These are phyloP conservation scores for Corythornis vintsioides DNA, from an alignment of 2,113 vertebrate species.

Conservation along the genomic window DNA sequence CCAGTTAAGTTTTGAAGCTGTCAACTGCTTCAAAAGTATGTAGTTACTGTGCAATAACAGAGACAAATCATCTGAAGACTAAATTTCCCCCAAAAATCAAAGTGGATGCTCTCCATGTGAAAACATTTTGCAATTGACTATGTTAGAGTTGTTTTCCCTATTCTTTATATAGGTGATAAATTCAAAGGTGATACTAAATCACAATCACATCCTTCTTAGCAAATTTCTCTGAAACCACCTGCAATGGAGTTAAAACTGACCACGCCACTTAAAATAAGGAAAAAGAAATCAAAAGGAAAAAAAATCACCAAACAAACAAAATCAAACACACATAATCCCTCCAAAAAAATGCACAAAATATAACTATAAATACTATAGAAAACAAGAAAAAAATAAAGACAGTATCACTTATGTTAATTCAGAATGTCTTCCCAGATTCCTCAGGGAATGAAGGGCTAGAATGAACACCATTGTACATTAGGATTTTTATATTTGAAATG, in stretches of 20 bases:
- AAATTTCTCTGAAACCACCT: background rate
- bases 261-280: background rate
- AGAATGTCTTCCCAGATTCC: too few species aligned
- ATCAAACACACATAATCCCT: too few species aligned
- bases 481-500: background rate
- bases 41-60: background rate
- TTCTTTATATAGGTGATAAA: background rate
- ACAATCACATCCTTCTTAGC: background rate
- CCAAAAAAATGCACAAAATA: background rate
- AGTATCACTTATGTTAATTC: background rate
- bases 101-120: background rate
- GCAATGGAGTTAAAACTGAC: background rate
- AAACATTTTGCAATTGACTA: background rate
- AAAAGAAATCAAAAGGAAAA: too few species aligned
- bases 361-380: background rate
- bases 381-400: background rate
- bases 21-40: background rate
- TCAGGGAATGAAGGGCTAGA: background rate
- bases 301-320: too few species aligned
- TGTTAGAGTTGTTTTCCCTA: background rate
- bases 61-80: background rate
- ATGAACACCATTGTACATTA: background rate
- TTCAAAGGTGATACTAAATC: background rate
- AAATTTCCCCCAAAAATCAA: background rate
- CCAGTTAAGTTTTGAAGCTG: background rate